Conservation (phyloP, 1,140 invertebrate genomes). For the Pachyrhynchus sulphureomaculatus region DNA sequence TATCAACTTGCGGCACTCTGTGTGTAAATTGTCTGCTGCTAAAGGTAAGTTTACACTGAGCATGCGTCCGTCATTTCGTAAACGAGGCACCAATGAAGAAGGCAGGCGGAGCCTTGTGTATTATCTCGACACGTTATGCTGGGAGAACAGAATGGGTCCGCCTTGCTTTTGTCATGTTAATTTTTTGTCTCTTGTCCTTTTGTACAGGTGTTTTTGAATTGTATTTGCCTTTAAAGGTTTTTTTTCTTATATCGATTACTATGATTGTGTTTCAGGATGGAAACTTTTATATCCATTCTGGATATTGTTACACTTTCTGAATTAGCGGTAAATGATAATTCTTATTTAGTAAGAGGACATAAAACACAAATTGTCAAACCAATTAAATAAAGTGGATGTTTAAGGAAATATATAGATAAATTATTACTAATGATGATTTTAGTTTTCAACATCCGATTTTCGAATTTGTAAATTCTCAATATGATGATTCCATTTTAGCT, state of each 20-base stretch:
- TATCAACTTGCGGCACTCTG: constrained; percentile 44
- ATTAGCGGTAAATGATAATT: constrained; percentile 24
- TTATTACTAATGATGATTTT: too few relatives aligned
- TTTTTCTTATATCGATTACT: constrained; percentile 32
- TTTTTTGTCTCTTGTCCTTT: constrained; percentile 52
- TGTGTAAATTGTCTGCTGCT: constrained; percentile 36
- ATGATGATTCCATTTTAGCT: too few relatives aligned
- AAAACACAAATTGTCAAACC: too few relatives aligned
- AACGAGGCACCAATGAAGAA: constrained; percentile 39
- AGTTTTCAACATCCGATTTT: too few relatives aligned
- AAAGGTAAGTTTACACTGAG: constrained; percentile 34
- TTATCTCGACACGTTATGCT: constrained; percentile 49
- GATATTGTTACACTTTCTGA: constrained; percentile 11
- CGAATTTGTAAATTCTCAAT: too few relatives aligned
- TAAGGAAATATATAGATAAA: too few relatives aligned
- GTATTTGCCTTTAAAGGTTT: constrained; percentile 37
- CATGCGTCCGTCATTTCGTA: constrained; percentile 38
- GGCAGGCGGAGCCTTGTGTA: constrained; percentile 40
- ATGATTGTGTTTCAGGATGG: constrained; percentile 8
- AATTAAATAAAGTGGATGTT: too few relatives aligned
- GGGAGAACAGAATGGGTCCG: constrained; percentile 45
- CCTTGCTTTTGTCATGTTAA: constrained; percentile 50
- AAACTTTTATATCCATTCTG: not conserved
- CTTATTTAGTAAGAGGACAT: constrained; percentile 1
- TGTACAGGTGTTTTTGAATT: constrained; percentile 52